Base-by-base conservation (phyloP, 2,888 invertebrate species). In the Lasioglossum zephyrum region DNA sequence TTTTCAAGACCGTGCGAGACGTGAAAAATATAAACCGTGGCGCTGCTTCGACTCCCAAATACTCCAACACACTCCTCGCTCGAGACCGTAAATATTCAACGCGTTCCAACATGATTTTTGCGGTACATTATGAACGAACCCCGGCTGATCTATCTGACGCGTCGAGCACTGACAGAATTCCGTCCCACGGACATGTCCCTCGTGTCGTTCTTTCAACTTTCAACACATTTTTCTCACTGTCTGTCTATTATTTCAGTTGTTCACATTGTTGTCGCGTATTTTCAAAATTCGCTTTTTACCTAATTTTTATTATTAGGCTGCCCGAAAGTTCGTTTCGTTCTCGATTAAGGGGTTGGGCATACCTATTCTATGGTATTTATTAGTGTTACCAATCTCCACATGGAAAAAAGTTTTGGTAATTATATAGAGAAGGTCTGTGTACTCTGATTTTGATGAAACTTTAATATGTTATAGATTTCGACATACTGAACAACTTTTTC, bases 61-160 rank as follows among this genome's bases (percentile, higher is more conserved):
- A 73, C 49, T 22, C 47, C 11, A 36, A n/a, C 53, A n/a, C 53
- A n/a, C 36, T n/a, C 16, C 39, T 74, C n/a, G 39, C 53, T 13
- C 16, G 53, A 39, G 36, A 39, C 11, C n/a, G 74, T 39, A 36
- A 39, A 53, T 53, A 57, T 74, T 74, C 74, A n/a, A 53, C 39
- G 53, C 53, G 53, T n/a, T n/a, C 39, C 53, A 74, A 36, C 74
- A 74, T 74, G 74, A 74, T 74, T 74, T 74, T 39, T 13, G 53
- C 53, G 8, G 36, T 53, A 3, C 18, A 53, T 74, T 74, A 74
- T 74, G 69, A 39, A 69, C 22, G 69, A 69, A 1, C n/a, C 22
- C 22, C 39, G 69, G 22, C 39, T 69, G 69, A 39, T 36, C 69
- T 69, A 36, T 39, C 31, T 8, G 26, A 36, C 31, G 18, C 18